These are phyloP conservation scores for Nudaria mundana DNA, from an alignment of 2,888 invertebrate species.

Conservation along the genomic window DNA sequence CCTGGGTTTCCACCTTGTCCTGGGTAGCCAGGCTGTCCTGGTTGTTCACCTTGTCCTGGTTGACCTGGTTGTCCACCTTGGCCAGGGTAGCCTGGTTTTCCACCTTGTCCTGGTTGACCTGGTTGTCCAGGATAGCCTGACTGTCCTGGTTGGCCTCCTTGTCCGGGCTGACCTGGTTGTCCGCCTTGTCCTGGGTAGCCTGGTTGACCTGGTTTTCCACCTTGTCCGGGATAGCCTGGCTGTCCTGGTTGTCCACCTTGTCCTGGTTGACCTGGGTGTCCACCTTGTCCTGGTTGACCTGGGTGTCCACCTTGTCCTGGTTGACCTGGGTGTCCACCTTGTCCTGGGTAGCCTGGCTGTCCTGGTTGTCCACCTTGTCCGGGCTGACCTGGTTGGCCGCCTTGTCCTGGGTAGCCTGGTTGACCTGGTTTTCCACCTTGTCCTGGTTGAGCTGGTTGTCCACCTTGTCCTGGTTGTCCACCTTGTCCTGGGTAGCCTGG, in stretches of 20 bases:
- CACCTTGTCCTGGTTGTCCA: conserved; percentile 30
- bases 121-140: conserved; percentile 55
- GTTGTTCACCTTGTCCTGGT: conserved; percentile 25
- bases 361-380: conserved; percentile 22
- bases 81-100: conserved; percentile 16
- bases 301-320: conserved; percentile 4
- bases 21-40: conserved; percentile 38
- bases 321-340: conserved; percentile 15
- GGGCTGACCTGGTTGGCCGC: conserved; percentile 26
- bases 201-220: conserved; percentile 7
- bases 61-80: conserved; percentile 3
- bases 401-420: conserved; percentile 37
- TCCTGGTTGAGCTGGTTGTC: conserved; percentile 47
- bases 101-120: conserved; percentile 13
- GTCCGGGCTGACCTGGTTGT: conserved; percentile 1
- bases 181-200: conserved; percentile 10
- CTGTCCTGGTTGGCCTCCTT: conserved; percentile 17
- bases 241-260: conserved; percentile 3
- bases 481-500: conserved; percentile 21
- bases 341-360: conserved; percentile 17
- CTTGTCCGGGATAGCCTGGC: conserved; percentile 1
- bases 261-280: conserved; percentile 9
- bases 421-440: conserved; percentile 27
- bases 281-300: conserved; percentile 7
- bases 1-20: conserved; percentile 28